Conservation (phyloP, 2,797 vertebrate species). For the Xenopus petersii region DNA sequence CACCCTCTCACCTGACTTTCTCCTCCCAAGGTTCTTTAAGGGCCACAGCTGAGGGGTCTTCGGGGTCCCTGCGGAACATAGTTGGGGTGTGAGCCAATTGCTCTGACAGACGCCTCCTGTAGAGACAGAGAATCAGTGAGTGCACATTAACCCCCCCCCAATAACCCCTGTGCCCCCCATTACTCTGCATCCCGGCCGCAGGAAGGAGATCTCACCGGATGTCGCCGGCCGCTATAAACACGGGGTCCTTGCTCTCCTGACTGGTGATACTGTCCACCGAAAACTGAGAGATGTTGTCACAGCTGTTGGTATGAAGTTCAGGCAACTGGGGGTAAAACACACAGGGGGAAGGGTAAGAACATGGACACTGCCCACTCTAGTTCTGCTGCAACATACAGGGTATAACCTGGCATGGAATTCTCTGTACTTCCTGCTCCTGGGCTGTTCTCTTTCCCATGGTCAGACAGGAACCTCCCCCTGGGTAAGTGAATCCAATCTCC, state of each 20-base stretch:
- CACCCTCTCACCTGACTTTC: conserved; percentile 78
- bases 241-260: conserved; percentile 91
- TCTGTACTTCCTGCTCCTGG: too few relatives aligned
- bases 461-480: too few relatives aligned
- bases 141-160: too few relatives aligned
- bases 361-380: too few relatives aligned
- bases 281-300: conserved; percentile 97
- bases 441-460: too few relatives aligned
- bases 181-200: not conserved
- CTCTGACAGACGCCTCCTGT: conserved; percentile 86
- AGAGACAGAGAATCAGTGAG: not conserved
- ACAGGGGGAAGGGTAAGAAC: too few relatives aligned
- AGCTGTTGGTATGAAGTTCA: conserved; percentile 89
- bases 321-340: conserved; percentile 73
- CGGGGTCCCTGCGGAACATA: conserved; percentile 86
- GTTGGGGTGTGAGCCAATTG: conserved; percentile 91
- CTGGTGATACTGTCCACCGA: conserved; percentile 97
- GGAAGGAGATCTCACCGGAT: conserved; percentile 74
- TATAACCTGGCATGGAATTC: too few relatives aligned
- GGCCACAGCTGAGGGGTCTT: conserved; percentile 92
- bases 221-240: conserved; percentile 92
- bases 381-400: too few relatives aligned
- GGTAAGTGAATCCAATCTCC: too few relatives aligned
- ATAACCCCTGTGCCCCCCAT: not conserved
- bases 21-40: conserved; percentile 97